phyloP scores from a whole-genome alignment of 2,888 invertebrate genomes.

The Trisateles emortualis region DNA sequence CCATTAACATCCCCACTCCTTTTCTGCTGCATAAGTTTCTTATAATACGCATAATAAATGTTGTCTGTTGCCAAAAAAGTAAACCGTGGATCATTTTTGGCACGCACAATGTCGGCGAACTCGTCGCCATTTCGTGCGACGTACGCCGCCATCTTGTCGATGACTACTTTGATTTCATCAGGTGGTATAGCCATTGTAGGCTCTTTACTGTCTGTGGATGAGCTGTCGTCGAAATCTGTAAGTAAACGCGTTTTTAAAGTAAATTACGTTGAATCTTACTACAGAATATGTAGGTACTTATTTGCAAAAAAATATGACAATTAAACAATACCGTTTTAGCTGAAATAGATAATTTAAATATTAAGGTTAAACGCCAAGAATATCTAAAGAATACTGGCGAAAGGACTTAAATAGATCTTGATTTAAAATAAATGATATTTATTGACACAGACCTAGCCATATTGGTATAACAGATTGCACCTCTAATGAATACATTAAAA shows the following conservation, averaged over 20 bases:
- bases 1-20: constrained; percentile 62
- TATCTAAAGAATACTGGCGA: no score
- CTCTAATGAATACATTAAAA: no score
- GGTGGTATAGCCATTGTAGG: constrained; percentile 89
- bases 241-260: no score
- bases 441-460: no score
- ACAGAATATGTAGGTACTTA: no score
- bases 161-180: constrained; percentile 93
- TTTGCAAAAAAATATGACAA: no score
- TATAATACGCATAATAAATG: constrained; percentile 94
- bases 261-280: no score
- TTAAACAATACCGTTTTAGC: no score
- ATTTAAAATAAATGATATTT: no score
- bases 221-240: constrained; percentile 72
- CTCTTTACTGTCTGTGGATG: constrained; percentile 67
- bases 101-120: constrained; percentile 95
- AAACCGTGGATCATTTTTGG: constrained; percentile 95
- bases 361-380: background rate
- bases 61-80: constrained; percentile 93
- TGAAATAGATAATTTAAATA: no score
- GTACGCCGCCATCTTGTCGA: constrained; percentile 98
- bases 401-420: no score
- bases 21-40: constrained; percentile 75
- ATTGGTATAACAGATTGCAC: no score
- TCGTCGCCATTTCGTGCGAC: constrained; percentile 98